phyloP scores from a whole-genome alignment of 2,888 invertebrate genomes.

The Megalurothrips usitatus region DNA sequence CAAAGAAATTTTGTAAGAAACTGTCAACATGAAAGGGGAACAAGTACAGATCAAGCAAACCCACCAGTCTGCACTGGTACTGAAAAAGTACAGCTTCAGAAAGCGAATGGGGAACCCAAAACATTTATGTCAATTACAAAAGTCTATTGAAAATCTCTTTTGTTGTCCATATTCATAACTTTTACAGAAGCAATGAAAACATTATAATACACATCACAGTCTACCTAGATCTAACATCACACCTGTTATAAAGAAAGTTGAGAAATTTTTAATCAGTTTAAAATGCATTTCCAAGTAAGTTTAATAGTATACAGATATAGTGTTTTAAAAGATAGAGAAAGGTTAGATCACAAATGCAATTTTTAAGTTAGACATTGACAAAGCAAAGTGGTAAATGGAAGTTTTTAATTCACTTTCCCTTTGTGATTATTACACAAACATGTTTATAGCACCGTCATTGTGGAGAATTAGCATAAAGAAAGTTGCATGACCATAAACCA shows the following conservation, averaged over 20 bases:
- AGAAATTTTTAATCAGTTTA: neutral
- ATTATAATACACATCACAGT: slow-evolving; percentile 23
- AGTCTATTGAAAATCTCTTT: neutral
- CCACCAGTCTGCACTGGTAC: neutral
- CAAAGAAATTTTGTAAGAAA: neutral
- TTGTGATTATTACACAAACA: neutral
- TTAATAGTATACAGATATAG: neutral
- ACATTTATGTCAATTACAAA: neutral
- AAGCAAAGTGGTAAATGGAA: slow-evolving; percentile 10
- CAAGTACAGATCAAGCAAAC: neutral
- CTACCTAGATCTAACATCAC: slow-evolving; percentile 26
- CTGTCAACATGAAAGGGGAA: neutral
- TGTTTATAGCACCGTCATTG: slow-evolving; percentile 2
- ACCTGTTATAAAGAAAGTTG: slow-evolving; percentile 10
- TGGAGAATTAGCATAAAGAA: too few species aligned
- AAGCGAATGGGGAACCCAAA: neutral
- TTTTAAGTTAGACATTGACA: neutral
- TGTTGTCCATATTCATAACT: neutral
- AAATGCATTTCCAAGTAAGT: neutral
- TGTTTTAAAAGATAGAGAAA: neutral
- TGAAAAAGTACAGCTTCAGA: neutral
- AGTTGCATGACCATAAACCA: too few species aligned
- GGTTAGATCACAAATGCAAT: slow-evolving; percentile 20
- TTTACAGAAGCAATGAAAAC: slow-evolving; percentile 19
- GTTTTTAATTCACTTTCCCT: slow-evolving; percentile 4